These are phyloP conservation scores for Corythaixoides concolor DNA, from an alignment of 2,113 vertebrate species.

Conservation along the genomic window DNA sequence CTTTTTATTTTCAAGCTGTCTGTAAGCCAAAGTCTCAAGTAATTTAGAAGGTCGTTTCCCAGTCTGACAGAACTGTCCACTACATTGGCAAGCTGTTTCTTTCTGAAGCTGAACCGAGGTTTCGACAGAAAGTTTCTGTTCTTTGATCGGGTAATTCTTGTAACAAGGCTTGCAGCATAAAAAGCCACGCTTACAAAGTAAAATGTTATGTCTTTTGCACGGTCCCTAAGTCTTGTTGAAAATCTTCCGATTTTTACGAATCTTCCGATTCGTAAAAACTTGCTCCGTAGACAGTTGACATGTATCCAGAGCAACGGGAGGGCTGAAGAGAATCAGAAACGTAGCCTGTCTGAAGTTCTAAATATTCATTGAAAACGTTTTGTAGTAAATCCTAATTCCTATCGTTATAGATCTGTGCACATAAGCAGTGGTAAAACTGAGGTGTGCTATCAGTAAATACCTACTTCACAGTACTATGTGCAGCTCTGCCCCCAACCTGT, in stretches of 20 bases:
- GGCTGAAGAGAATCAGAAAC: not conserved
- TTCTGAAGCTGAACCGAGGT: not conserved
- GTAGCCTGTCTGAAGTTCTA: not conserved
- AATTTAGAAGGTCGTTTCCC: not conserved
- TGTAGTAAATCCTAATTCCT: not conserved
- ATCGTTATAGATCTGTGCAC: fast-evolving
- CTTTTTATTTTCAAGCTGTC: not conserved
- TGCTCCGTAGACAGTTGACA: not conserved
- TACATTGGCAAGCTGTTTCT: not conserved
- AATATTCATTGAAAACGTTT: not conserved
- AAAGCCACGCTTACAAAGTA: not conserved
- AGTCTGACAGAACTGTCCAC: fast-evolving
- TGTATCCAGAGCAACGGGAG: fast-evolving
- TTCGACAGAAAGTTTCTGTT: not conserved
- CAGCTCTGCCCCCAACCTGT: not conserved
- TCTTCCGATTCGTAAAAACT: not conserved
- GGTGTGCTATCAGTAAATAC: not conserved
- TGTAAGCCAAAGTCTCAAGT: not conserved
- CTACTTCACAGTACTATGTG: fast-evolving
- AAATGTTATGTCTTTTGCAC: not conserved
- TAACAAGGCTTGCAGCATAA: not conserved
- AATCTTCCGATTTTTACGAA: not conserved
- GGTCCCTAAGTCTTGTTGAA: not conserved
- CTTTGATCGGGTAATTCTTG: not conserved
- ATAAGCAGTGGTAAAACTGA: not conserved